These are phyloP conservation scores for Tetramorium simillimum DNA, from an alignment of 1,140 invertebrate species.

Conservation along the genomic window DNA sequence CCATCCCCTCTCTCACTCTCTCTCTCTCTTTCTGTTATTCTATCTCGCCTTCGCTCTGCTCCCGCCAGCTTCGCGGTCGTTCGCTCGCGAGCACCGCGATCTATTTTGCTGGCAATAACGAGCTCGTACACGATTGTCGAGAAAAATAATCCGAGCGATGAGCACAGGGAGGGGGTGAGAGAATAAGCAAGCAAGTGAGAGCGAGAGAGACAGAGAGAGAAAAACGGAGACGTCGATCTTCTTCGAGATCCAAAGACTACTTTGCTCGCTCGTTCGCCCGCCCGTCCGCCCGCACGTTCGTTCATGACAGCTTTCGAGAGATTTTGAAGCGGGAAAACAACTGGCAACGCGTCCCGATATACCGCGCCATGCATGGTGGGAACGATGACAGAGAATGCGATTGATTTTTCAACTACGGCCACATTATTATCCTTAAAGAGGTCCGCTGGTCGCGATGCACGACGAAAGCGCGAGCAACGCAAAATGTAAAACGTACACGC, in stretches of 20 bases:
- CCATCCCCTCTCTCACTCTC: not conserved
- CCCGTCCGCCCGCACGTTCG: not conserved
- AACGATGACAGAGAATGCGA: constrained; percentile 9
- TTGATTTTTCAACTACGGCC: not conserved
- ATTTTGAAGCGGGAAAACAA: constrained; percentile 28
- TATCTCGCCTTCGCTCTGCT: constrained; percentile 11
- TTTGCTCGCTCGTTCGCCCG: not conserved
- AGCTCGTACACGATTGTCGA: not conserved
- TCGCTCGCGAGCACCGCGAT: constrained; percentile 20
- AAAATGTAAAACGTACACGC: not conserved
- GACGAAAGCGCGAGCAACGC: not conserved
- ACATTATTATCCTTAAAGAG: not conserved
- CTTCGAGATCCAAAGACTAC: not conserved
- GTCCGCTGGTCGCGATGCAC: not conserved
- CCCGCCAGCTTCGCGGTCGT: constrained; percentile 28
- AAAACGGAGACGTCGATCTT: constrained; percentile 1
- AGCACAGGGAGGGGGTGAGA: not conserved
- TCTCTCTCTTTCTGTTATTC: constrained; percentile 8
- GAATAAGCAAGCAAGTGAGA: not conserved
- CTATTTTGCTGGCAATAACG: constrained; percentile 39
- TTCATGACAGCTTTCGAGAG: constrained; percentile 34
- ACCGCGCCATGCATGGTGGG: constrained; percentile 19
- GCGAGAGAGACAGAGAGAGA: not conserved
- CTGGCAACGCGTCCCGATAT: not conserved
- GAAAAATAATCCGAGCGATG: constrained; percentile 34